phyloP scores from a whole-genome alignment of 2,113 vertebrate species.

The Brachyhypopomus occidentalis region DNA sequence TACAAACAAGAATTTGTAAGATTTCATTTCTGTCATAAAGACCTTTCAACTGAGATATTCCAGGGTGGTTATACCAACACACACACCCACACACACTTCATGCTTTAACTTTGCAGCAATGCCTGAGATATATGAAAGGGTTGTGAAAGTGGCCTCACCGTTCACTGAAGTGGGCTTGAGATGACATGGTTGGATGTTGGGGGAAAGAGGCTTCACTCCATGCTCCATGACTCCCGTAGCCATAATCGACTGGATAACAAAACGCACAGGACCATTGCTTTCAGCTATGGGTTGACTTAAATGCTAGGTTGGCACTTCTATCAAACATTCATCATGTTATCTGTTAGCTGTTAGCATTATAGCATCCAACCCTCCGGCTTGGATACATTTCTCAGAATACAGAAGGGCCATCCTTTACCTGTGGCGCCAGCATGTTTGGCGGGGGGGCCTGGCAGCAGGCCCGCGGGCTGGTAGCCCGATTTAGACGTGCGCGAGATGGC shows the following conservation, averaged over 20 bases:
- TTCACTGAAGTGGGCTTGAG: constrained; percentile 95
- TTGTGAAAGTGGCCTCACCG: constrained; percentile 71
- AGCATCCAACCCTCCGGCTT: too few relatives aligned
- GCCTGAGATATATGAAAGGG: not conserved
- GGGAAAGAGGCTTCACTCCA: constrained; percentile 87
- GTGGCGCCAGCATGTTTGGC: constrained; percentile 83
- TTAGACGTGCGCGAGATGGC: constrained; percentile 96
- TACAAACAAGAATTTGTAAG: too few relatives aligned
- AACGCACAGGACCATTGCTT: not conserved
- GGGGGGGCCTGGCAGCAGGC: constrained; percentile 85
- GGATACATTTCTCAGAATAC: too few relatives aligned
- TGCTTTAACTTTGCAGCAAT: not conserved
- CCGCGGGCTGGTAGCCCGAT: constrained; percentile 87
- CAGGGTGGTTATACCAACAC: not conserved
- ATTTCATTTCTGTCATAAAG: too few relatives aligned
- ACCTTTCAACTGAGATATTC: too few relatives aligned
- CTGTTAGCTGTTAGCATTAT: too few relatives aligned
- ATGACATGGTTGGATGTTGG: constrained; percentile 83
- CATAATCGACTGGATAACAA: constrained; percentile 78
- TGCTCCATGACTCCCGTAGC: constrained; percentile 83
- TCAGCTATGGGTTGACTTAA: not conserved
- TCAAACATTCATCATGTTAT: too few relatives aligned
- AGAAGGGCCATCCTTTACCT: constrained; percentile 68
- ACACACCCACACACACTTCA: not conserved
- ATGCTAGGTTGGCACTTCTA: not conserved